Evolutionary conservation across 2,797 vertebrate species (phyloP).

Genomic region (Bradypodion ventrale): DNA sequence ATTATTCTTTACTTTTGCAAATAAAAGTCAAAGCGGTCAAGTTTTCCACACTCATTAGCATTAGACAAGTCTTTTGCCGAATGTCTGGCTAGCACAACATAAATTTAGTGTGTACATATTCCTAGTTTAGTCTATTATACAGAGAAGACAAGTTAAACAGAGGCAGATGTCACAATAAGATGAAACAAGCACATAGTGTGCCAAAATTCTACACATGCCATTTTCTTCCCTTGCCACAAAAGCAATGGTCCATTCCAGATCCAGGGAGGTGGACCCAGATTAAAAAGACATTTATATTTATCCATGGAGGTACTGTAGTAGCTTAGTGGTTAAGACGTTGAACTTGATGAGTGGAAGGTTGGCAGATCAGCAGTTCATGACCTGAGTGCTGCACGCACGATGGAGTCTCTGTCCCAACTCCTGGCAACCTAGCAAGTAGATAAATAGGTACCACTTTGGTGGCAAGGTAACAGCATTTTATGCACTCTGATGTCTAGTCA

Average conservation of each 20-base stretch:
- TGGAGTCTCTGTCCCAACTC: too few relatives aligned
- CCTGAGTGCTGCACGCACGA: too few relatives aligned
- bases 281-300: not conserved
- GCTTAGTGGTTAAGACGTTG: too few relatives aligned
- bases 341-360: too few relatives aligned
- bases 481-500: too few relatives aligned
- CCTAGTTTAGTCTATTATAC: not conserved
- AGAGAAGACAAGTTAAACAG: not conserved
- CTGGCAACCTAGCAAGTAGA: too few relatives aligned
- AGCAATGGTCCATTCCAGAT: too few relatives aligned
- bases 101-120: not conserved
- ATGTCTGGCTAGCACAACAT: not conserved
- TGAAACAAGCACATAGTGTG: not conserved
- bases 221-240: not conserved
- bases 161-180: not conserved
- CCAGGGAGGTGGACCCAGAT: not conserved
- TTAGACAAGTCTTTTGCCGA: not conserved
- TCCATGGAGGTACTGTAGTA: too few relatives aligned
- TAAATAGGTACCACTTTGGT: too few relatives aligned
- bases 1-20: conserved; percentile 5
- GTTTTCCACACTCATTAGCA: not conserved
- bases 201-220: not conserved
- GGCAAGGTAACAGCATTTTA: too few relatives aligned
- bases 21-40: not conserved
- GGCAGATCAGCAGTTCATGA: too few relatives aligned